phyloP scores from a whole-genome alignment of 1,140 invertebrate species.

The Drosophila rufa region DNA sequence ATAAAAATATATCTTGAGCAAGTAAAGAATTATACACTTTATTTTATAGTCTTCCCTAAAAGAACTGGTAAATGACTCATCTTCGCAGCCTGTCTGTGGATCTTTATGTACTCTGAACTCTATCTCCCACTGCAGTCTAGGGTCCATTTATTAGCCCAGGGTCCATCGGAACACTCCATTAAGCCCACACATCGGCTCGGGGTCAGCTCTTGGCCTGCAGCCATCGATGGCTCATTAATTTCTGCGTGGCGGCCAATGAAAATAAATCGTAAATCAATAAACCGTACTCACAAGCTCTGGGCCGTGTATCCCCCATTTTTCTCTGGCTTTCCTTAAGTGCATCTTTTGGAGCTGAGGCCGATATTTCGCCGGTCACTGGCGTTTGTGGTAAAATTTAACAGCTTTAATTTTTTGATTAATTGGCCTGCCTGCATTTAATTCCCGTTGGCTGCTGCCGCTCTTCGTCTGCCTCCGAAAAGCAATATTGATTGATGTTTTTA shows the following conservation, averaged over 20 bases:
- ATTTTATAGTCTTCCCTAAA: not conserved
- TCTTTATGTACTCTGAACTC: constrained; percentile 23
- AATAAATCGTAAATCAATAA: constrained; percentile 83
- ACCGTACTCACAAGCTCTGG: constrained; percentile 52
- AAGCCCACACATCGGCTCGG: constrained; percentile 51
- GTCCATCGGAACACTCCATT: constrained; percentile 44
- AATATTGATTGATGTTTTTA: constrained; percentile 82
- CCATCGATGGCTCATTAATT: constrained; percentile 75
- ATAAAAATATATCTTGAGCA: not conserved
- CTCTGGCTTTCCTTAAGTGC: constrained; percentile 24
- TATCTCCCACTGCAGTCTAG: constrained; percentile 26
- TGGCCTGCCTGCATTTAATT: constrained; percentile 56
- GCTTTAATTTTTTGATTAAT: constrained; percentile 75
- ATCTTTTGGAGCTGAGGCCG: constrained; percentile 13
- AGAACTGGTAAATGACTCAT: constrained; percentile 25
- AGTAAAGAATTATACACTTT: not conserved
- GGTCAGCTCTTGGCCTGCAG: constrained; percentile 72
- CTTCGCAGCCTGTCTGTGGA: not conserved
- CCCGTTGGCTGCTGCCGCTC: constrained; percentile 27
- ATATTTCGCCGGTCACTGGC: constrained; percentile 23
- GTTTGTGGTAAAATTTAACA: constrained; percentile 69
- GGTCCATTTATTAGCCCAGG: constrained; percentile 47
- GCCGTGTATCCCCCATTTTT: constrained; percentile 32
- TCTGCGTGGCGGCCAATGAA: constrained; percentile 69
- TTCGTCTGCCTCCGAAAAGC: constrained; percentile 19